Conservation (phyloP, 1,140 invertebrate species). For the Zaprionus inermis region DNA sequence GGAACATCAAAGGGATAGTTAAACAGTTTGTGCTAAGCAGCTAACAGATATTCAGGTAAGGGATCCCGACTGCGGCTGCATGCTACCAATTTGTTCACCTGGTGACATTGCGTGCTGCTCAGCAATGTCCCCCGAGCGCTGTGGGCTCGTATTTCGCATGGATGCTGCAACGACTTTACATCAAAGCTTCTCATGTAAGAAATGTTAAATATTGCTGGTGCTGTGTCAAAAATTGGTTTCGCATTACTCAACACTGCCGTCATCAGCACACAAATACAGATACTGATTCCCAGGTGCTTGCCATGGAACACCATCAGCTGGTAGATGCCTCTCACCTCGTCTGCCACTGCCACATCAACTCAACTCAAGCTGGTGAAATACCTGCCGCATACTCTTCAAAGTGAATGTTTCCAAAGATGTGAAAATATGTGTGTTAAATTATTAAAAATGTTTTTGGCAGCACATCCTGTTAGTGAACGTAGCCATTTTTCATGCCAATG, state of each 20-base stretch:
- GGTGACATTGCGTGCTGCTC: conserved; percentile 45
- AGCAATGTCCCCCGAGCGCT: conserved; percentile 42
- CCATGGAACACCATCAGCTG: conserved; percentile 48
- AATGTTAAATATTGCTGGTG: conserved; percentile 66
- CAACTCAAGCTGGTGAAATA: conserved; percentile 43
- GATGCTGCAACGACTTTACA: conserved; percentile 62
- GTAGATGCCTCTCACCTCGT: neutral
- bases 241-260: conserved; percentile 71
- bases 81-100: conserved; percentile 69
- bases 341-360: neutral
- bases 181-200: conserved; percentile 63
- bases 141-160: conserved; percentile 63
- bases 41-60: conserved; percentile 16
- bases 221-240: conserved; percentile 69
- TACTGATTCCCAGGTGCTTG: conserved; percentile 47
- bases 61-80: conserved; percentile 8
- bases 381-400: conserved; percentile 69
- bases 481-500: conserved; percentile 62
- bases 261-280: conserved; percentile 35
- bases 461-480: conserved; percentile 68
- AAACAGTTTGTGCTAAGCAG: conserved; percentile 56
- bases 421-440: conserved; percentile 78
- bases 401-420: conserved; percentile 69
- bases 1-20: conserved; percentile 72
- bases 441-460: conserved; percentile 80